A percentile compares a stretch with the other conserved stretches of the same genome.
Evolutionary conservation across 2,888 invertebrate genomes (phyloP).

Genomic region (Heteromurus nitidus): DNA sequence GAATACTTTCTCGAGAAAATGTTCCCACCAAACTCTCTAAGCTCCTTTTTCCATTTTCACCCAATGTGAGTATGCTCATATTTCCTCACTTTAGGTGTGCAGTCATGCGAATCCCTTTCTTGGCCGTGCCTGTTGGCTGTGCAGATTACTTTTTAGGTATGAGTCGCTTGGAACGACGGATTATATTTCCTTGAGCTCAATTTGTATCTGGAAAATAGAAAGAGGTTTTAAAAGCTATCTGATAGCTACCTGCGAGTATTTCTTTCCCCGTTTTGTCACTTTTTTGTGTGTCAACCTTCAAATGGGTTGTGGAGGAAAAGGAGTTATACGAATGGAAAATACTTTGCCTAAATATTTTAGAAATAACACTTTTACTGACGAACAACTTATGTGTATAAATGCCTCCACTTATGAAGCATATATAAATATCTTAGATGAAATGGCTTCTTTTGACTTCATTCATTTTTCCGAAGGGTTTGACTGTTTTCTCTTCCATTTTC

Average conservation of each 20-base stretch:
- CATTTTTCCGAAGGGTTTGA: neutral
- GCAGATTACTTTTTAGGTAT: conserved; percentile 34
- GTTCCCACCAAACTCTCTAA: neutral
- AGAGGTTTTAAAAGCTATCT: conserved; percentile 50
- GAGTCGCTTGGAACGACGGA: conserved; percentile 6
- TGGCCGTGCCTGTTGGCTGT: neutral
- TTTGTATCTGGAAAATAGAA: too few species aligned
- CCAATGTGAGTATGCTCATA: neutral
- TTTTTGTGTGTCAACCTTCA: neutral
- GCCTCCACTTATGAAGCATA: neutral
- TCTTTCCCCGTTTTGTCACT: conserved; percentile 3
- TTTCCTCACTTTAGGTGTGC: conserved; percentile 16
- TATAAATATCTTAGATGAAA: neutral
- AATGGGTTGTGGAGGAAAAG: conserved; percentile 18
- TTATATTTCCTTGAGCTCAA: conserved; percentile 10
- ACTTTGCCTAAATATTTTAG: conserved; percentile 50
- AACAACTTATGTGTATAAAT: neutral
- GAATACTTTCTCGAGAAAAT: conserved; percentile 15
- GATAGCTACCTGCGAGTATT: neutral
- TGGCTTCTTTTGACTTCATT: too few species aligned
- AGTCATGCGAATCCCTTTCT: conserved; percentile 27
- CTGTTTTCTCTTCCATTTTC: neutral
- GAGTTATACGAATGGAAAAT: conserved; percentile 27
- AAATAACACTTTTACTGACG: conserved; percentile 3
- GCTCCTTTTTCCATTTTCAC: neutral